Percentiles rank a stretch among this genome's conserved stretches.
Evolutionary conservation across 2,888 invertebrate genomes (phyloP).

Genomic region (Chironomus tentans): DNA sequence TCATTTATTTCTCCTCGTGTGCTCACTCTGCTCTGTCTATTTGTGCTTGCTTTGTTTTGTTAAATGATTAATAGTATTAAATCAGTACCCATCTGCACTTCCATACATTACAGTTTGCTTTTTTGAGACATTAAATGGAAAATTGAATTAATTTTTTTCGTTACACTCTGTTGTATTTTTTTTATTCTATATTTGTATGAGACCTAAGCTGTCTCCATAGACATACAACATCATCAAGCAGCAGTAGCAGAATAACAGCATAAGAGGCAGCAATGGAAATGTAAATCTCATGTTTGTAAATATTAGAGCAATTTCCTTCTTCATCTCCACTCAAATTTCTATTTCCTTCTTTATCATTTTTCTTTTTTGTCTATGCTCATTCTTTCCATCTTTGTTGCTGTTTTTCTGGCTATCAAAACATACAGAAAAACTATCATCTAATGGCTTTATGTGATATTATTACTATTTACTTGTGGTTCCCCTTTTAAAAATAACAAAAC

Average conservation of each 20-base stretch:
- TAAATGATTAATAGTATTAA: slow-evolving; percentile 19
- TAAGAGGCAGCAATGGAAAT: not conserved
- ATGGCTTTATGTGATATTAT: slow-evolving; percentile 15
- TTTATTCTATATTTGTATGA: not conserved
- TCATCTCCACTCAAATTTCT: not conserved
- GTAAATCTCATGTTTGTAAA: slow-evolving; percentile 8
- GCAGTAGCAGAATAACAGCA: too few relatives aligned
- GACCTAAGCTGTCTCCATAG: slow-evolving; percentile 12
- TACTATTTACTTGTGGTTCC: not conserved
- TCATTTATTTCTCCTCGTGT: not conserved
- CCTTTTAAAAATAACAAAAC: too few relatives aligned
- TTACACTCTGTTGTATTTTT: not conserved
- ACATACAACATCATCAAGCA: not conserved
- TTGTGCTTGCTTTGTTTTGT: not conserved
- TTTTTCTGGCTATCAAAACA: not conserved
- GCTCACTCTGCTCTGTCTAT: not conserved
- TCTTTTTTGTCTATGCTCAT: too few relatives aligned
- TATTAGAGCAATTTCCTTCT: not conserved
- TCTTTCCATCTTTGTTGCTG: too few relatives aligned
- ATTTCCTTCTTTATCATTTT: too few relatives aligned
- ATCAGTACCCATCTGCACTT: slow-evolving; percentile 16
- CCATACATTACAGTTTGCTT: not conserved
- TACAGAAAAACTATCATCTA: slow-evolving; percentile 19
- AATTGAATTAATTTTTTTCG: slow-evolving; percentile 13
- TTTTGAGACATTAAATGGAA: slow-evolving; percentile 8